Conservation (phyloP, 2,113 vertebrate species). For the Atractosteus spatula region DNA sequence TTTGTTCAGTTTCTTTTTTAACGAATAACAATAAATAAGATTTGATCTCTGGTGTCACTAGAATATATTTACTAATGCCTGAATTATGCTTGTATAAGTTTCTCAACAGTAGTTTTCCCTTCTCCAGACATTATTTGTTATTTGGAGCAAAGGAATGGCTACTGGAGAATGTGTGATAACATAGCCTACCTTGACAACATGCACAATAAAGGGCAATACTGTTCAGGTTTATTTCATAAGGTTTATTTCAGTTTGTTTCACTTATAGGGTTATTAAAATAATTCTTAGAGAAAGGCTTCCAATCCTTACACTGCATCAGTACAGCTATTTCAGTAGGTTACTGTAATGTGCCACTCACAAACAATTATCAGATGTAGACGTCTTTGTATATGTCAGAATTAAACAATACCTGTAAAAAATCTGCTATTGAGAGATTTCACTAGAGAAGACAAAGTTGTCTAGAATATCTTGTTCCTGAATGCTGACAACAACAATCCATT, state of each 20-base stretch:
- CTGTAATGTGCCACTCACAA: too few species aligned
- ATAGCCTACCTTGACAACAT: slow-evolving; percentile 4
- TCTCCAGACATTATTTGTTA: not conserved
- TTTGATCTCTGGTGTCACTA: not conserved
- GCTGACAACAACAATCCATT: too few species aligned
- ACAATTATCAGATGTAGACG: too few species aligned
- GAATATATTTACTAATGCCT: not conserved
- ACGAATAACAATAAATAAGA: not conserved
- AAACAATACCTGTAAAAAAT: too few species aligned
- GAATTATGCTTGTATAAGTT: slow-evolving; percentile 3
- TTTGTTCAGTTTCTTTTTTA: not conserved
- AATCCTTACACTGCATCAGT: not conserved
- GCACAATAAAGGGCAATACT: slow-evolving; percentile 20
- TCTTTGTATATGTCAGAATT: too few species aligned
- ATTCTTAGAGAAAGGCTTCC: not conserved
- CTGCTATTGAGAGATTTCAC: too few species aligned
- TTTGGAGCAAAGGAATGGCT: not conserved
- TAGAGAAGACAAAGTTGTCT: too few species aligned
- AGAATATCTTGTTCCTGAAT: too few species aligned
- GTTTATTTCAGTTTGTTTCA: too few species aligned
- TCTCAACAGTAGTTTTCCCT: not conserved
- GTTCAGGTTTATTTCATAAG: slow-evolving; percentile 17
- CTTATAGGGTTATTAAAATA: slow-evolving; percentile 13
- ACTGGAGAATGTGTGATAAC: slow-evolving; percentile 22
- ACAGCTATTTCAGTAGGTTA: not conserved